Conservation (phyloP, 2,113 vertebrate species). For the Hypomesus transpacificus region DNA sequence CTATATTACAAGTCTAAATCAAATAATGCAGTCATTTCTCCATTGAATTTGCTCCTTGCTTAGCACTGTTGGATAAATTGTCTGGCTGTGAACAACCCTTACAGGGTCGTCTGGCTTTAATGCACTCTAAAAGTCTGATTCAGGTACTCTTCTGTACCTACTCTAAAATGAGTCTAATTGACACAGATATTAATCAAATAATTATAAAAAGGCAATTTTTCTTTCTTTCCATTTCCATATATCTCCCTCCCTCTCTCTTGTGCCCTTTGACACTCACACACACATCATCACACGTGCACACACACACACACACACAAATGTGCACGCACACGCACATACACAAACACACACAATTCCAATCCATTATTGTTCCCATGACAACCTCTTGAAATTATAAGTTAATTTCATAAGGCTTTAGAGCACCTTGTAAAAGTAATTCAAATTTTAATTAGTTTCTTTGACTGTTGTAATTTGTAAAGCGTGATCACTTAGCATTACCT, state of each 20-base stretch:
- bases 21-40: background rate
- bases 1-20: background rate
- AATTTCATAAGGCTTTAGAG: background rate
- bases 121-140: too few species aligned
- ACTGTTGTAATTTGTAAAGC: background rate
- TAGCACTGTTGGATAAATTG: background rate
- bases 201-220: too few species aligned
- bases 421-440: background rate
- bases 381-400: background rate
- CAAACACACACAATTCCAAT: background rate
- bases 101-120: too few species aligned
- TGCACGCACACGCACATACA: background rate
- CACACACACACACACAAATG: too few species aligned
- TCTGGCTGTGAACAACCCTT: background rate
- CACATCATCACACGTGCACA: too few species aligned
- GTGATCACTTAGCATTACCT: too few species aligned
- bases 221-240: too few species aligned
- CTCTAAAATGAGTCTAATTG: too few species aligned
- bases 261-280: too few species aligned
- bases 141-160: too few species aligned
- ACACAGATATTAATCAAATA: too few species aligned
- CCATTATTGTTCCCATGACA: constrained; percentile 4
- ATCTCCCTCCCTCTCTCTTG: too few species aligned
- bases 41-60: background rate
- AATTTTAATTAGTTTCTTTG: background rate